Evolutionary conservation across 2,888 invertebrate genomes (phyloP).

Genomic region (Shargacucullia verbasci): DNA sequence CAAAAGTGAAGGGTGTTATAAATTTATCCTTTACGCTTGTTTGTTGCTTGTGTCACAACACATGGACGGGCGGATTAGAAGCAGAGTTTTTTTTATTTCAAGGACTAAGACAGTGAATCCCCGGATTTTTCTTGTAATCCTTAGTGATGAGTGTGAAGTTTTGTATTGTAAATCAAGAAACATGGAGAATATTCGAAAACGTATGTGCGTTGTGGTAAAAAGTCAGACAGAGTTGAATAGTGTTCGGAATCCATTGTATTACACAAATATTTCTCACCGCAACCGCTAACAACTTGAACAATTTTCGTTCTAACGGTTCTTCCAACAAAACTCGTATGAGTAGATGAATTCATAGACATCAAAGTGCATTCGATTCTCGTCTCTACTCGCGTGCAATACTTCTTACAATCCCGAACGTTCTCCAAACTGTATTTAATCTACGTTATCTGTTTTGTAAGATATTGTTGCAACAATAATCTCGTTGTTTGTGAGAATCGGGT

Average conservation of each 20-base stretch:
- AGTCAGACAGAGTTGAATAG: constrained; percentile 46
- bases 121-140: constrained; percentile 8
- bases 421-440: constrained; percentile 44
- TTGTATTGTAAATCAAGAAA: constrained; percentile 4
- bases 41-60: constrained; percentile 44
- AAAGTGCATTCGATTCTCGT: constrained; percentile 53
- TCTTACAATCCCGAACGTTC: constrained; percentile 38
- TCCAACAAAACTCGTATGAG: constrained; percentile 63
- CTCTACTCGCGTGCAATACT: constrained; percentile 53
- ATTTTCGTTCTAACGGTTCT: constrained; percentile 70
- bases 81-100: constrained; percentile 8
- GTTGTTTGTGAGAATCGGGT: constrained; percentile 61
- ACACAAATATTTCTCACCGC: constrained; percentile 59
- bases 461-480: constrained; percentile 61
- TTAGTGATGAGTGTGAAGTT: constrained; percentile 16
- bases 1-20: constrained; percentile 56
- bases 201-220: constrained; percentile 36
- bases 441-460: constrained; percentile 46
- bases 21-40: constrained; percentile 37
- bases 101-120: constrained; percentile 14
- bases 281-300: constrained; percentile 60
- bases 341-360: constrained; percentile 49
- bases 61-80: constrained; percentile 21
- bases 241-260: constrained; percentile 56
- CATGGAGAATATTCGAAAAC: constrained; percentile 29